These are phyloP conservation scores for Shinisaurus crocodilurus DNA, from an alignment of 2,113 vertebrate species.

Conservation along the genomic window DNA sequence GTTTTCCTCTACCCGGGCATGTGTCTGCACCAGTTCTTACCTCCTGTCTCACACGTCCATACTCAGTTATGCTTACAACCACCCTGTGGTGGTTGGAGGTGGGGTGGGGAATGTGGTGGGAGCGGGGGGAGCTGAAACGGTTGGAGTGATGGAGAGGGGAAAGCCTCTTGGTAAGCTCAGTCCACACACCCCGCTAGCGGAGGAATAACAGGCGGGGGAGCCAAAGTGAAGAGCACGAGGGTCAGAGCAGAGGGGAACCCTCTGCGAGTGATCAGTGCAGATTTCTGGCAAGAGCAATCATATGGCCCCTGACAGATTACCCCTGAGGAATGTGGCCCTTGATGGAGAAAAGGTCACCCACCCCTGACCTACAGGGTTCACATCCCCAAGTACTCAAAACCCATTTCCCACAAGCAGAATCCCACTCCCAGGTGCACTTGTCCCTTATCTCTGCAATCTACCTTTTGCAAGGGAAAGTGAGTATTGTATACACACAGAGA, in stretches of 20 bases:
- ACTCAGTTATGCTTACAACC: not conserved
- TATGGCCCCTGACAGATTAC: not conserved
- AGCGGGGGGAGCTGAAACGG: not conserved
- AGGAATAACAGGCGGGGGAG: not conserved
- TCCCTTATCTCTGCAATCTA: not conserved
- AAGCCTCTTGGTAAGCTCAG: not conserved
- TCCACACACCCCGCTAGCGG: not conserved
- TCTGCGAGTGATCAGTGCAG: not conserved
- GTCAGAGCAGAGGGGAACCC: not conserved
- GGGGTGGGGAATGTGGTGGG: not conserved
- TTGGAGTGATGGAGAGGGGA: not conserved
- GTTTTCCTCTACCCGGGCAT: not conserved
- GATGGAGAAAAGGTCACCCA: not conserved
- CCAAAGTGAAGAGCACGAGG: not conserved
- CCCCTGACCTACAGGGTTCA: too few relatives aligned
- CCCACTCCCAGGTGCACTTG: not conserved
- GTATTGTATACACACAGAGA: not conserved
- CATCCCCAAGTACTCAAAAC: not conserved
- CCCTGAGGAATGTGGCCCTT: not conserved
- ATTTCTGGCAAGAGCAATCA: not conserved
- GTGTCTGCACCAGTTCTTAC: too few relatives aligned
- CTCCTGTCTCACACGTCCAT: too few relatives aligned
- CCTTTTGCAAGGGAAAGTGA: not conserved
- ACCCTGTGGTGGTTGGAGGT: too few relatives aligned
- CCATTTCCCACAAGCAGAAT: not conserved